These are phyloP conservation scores for Podotricha telesiphe DNA, from an alignment of 2,888 invertebrate genomes.

Conservation along the genomic window DNA sequence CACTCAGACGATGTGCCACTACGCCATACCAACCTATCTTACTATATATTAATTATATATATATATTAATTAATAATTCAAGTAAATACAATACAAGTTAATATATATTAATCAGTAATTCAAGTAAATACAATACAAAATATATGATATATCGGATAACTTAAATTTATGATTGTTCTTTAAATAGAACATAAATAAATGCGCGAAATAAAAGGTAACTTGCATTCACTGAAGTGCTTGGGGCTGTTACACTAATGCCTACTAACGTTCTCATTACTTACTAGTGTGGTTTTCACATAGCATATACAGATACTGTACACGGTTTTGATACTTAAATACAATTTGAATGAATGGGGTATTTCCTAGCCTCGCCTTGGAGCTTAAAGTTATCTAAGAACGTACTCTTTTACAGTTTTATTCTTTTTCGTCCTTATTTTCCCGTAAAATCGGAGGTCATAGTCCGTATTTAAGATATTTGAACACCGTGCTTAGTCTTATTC, in stretches of 20 bases:
- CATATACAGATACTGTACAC: not conserved
- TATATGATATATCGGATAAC: not conserved
- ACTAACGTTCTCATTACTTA: constrained; percentile 22
- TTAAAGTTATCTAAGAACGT: not conserved
- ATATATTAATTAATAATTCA: too few relatives aligned
- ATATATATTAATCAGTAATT: too few relatives aligned
- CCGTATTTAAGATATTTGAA: too few relatives aligned
- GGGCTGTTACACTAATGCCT: constrained; percentile 12
- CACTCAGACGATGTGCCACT: too few relatives aligned
- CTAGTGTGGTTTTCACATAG: constrained; percentile 5
- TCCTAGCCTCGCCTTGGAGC: not conserved
- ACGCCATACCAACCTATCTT: too few relatives aligned
- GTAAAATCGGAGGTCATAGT: too few relatives aligned
- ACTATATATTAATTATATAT: too few relatives aligned
- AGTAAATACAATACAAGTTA: too few relatives aligned
- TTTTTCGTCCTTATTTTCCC: not conserved
- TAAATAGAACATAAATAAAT: constrained; percentile 1
- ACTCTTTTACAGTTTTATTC: not conserved
- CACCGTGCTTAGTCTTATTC: too few relatives aligned
- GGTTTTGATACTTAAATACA: constrained; percentile 15
- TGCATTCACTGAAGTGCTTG: not conserved
- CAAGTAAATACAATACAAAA: too few relatives aligned
- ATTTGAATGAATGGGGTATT: not conserved
- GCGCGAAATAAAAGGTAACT: constrained; percentile 13
- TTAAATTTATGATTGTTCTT: not conserved